phyloP scores from a whole-genome alignment of 2,888 invertebrate genomes.

The Cerceris ruficornis region DNA sequence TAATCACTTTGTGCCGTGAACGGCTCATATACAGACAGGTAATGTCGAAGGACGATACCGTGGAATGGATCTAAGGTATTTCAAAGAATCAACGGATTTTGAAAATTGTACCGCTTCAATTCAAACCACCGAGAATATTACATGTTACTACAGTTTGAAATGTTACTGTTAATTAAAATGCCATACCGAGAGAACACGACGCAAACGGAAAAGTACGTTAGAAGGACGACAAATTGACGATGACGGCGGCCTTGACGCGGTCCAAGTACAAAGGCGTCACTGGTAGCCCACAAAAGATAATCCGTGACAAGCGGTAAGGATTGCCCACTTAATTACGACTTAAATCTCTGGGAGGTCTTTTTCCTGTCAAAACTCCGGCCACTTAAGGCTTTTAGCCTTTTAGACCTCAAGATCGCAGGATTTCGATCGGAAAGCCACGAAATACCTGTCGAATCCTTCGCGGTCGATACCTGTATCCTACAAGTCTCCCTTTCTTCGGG shows the following conservation, averaged over 20 bases:
- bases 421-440: slow-evolving; percentile 48
- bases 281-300: slow-evolving; percentile 51
- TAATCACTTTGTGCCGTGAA: too few species aligned
- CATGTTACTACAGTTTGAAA: too few species aligned
- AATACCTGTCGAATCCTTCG: slow-evolving; percentile 53
- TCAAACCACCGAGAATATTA: background rate
- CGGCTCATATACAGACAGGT: too few species aligned
- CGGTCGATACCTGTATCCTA: slow-evolving; percentile 30
- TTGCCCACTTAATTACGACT: slow-evolving; percentile 71
- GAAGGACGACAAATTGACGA: slow-evolving; percentile 22
- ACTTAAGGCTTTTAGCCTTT: slow-evolving; percentile 56
- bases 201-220: background rate
- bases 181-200: background rate
- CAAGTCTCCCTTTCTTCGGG: background rate
- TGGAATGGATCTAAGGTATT: too few species aligned
- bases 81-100: too few species aligned
- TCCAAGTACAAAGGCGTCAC: slow-evolving; percentile 17
- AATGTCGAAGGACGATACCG: too few species aligned
- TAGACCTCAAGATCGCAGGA: slow-evolving; percentile 44
- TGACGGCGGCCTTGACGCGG: slow-evolving; percentile 5
- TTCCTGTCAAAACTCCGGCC: slow-evolving; percentile 67
- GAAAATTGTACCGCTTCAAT: too few species aligned
- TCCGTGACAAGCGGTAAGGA: slow-evolving; percentile 48
- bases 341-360: slow-evolving; percentile 63
- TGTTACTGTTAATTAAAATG: too few species aligned